Evolutionary conservation across 1,140 invertebrate species (phyloP).

Genomic region (Hormaphis cornu): DNA sequence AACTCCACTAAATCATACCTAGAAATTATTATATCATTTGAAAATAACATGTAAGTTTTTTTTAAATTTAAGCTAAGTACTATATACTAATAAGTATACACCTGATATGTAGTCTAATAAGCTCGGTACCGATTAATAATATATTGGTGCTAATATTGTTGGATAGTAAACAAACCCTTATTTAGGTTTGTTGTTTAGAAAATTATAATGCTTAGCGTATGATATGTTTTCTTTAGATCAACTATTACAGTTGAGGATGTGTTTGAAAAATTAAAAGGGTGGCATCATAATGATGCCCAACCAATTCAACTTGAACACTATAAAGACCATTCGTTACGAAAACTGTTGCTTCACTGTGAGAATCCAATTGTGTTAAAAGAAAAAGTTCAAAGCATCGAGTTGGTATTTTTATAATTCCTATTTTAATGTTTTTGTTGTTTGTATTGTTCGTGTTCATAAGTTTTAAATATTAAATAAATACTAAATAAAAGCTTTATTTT

Average conservation of each 20-base stretch:
- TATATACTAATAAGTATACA: too few species aligned
- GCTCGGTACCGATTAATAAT: too few species aligned
- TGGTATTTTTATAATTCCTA: neutral
- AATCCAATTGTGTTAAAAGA: slow-evolving; percentile 6
- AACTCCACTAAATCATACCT: too few species aligned
- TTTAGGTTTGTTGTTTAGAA: too few species aligned
- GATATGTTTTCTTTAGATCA: neutral
- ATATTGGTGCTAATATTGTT: too few species aligned
- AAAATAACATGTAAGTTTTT: neutral
- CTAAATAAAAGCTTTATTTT: neutral
- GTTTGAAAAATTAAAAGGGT: slow-evolving; percentile 13
- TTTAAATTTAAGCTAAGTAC: too few species aligned
- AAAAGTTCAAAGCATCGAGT: slow-evolving; percentile 7
- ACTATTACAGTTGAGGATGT: slow-evolving; percentile 10
- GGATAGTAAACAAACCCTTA: too few species aligned
- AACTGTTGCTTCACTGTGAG: neutral
- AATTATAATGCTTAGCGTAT: neutral
- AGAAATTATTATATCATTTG: too few species aligned
- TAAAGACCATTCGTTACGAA: neutral
- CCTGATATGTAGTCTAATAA: too few species aligned
- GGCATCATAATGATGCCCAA: neutral
- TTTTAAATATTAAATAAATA: neutral
- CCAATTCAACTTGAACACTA: slow-evolving; percentile 4
- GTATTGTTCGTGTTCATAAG: neutral
- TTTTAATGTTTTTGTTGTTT: neutral